Evolutionary conservation across 2,113 vertebrate species (phyloP).

Genomic region (human): DNA sequence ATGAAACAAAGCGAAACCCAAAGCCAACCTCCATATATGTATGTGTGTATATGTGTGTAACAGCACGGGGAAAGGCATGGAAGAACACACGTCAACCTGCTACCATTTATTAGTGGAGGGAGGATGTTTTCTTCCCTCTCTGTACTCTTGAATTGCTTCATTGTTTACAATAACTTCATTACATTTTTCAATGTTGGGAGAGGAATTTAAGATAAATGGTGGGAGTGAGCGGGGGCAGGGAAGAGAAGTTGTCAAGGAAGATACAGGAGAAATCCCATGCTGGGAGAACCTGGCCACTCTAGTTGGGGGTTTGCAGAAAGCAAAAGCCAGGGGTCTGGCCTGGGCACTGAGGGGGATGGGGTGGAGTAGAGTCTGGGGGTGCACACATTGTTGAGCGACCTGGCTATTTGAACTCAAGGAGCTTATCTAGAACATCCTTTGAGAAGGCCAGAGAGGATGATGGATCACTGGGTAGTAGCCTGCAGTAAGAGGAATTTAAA

Average conservation of each 20-base stretch:
- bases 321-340: not conserved
- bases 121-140: not conserved
- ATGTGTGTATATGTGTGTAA: not conserved
- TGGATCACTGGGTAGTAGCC: not conserved
- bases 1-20: not conserved
- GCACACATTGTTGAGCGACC: not conserved
- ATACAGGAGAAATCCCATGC: not conserved
- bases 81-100: not conserved
- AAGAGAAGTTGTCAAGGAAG: not conserved
- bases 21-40: not conserved
- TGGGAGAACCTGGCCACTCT: not conserved
- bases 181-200: not conserved
- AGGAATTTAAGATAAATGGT: not conserved
- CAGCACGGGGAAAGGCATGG: not conserved
- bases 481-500: not conserved
- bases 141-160: not conserved
- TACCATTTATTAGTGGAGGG: not conserved
- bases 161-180: not conserved
- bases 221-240: fast-evolving
- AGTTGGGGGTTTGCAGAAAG: not conserved
- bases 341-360: not conserved
- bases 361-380: no score
- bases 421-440: not conserved
- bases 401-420: not conserved
- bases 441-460: not conserved